Percentiles rank a stretch among this genome's conserved stretches.
These are phyloP conservation scores for Sakesphorus luctuosus DNA, from an alignment of 2,113 vertebrate species.

Conservation along the genomic window DNA sequence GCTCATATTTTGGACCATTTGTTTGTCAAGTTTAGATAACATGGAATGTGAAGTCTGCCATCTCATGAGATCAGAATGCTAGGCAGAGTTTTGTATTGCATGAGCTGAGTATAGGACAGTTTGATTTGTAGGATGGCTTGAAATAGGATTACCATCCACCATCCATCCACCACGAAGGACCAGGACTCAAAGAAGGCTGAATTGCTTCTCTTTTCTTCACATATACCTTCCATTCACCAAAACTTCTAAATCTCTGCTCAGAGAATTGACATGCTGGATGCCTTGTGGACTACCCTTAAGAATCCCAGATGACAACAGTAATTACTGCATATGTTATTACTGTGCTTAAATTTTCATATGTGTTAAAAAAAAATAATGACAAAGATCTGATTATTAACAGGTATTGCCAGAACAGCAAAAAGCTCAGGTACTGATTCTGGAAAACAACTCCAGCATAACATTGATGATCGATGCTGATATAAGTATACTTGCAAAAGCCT, in stretches of 20 bases:
- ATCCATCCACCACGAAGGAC: not conserved
- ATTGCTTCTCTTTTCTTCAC: not conserved
- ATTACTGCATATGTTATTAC: not conserved
- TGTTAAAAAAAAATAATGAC: not conserved
- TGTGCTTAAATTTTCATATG: not conserved
- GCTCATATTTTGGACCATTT: not conserved
- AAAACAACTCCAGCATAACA: not conserved
- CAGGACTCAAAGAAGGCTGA: not conserved
- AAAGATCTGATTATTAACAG: not conserved
- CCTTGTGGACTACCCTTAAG: not conserved
- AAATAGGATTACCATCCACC: not conserved
- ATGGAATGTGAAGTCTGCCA: not conserved
- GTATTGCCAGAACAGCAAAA: not conserved
- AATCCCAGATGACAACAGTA: not conserved
- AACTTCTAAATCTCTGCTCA: not conserved
- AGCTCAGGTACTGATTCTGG: not conserved
- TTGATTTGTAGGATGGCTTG: not conserved
- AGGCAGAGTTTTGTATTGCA: not conserved
- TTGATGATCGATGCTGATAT: not conserved
- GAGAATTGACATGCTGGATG: not conserved
- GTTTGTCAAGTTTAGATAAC: not conserved
- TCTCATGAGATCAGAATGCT: not conserved
- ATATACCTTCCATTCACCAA: not conserved
- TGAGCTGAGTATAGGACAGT: not conserved
- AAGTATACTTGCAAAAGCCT: not conserved